These are phyloP conservation scores for Epizoanthus scotinus DNA, from an alignment of 92 coral and sea anemone species.

Conservation along the genomic window DNA sequence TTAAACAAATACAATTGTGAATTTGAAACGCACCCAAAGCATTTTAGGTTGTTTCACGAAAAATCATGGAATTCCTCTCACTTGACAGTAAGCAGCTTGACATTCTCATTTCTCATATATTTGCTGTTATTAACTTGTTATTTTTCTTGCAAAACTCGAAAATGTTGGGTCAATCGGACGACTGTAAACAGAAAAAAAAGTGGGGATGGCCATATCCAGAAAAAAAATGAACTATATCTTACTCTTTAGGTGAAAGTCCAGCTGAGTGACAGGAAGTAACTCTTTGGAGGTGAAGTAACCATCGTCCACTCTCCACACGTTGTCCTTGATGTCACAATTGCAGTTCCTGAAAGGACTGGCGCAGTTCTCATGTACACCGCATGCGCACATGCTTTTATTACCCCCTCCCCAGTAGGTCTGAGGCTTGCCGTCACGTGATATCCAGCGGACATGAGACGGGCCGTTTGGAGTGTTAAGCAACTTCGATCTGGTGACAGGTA, in stretches of 20 bases:
- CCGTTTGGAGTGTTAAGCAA: constrained; percentile 67
- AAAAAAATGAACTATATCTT: background rate
- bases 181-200: too few species aligned
- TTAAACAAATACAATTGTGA: too few species aligned
- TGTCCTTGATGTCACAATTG: constrained; percentile 81
- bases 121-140: too few species aligned
- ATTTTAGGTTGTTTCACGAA: too few species aligned
- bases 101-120: too few species aligned
- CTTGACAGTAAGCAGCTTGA: too few species aligned
- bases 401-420: constrained; percentile 95
- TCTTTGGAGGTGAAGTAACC: constrained; percentile 76
- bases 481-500: constrained; percentile 39
- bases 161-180: too few species aligned
- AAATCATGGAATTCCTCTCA: too few species aligned
- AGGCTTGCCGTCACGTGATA: constrained; percentile 47
- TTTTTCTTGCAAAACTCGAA: too few species aligned
- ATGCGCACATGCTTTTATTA: constrained; percentile 76
- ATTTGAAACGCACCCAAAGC: too few species aligned
- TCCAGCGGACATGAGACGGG: constrained; percentile 70
- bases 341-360: constrained; percentile 56
- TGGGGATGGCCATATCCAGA: too few species aligned
- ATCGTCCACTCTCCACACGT: constrained; percentile 77
- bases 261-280: constrained; percentile 71
- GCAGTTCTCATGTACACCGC: constrained; percentile 66
- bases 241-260: constrained; percentile 65